Percentiles rank a stretch among this genome's conserved stretches.
Evolutionary conservation across 2,888 invertebrate genomes (phyloP).

Genomic region (Gymnoscelis rufifasciata): DNA sequence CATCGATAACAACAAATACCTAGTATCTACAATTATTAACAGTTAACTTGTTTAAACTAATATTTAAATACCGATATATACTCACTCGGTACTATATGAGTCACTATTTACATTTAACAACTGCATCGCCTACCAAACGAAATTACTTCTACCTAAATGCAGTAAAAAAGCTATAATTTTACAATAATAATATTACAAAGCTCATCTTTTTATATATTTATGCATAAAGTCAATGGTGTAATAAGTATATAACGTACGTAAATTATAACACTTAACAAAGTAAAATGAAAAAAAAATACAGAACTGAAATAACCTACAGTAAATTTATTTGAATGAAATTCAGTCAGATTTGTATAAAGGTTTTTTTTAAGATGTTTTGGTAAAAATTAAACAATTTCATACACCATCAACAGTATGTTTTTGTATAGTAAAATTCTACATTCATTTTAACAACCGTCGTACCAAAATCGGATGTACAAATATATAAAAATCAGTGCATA

Average conservation of each 20-base stretch:
- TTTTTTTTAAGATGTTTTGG: too few relatives aligned
- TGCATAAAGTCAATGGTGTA: slow-evolving; percentile 25
- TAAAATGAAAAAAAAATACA: background rate
- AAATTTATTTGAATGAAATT: too few relatives aligned
- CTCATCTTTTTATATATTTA: slow-evolving; percentile 46
- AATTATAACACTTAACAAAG: too few relatives aligned
- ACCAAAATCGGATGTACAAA: slow-evolving; percentile 69
- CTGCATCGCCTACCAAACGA: slow-evolving; percentile 26
- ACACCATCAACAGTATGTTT: slow-evolving; percentile 31
- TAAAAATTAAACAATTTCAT: background rate
- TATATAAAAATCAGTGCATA: slow-evolving; percentile 74
- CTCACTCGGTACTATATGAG: slow-evolving; percentile 19
- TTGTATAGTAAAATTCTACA: slow-evolving; percentile 37
- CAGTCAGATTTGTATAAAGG: too few relatives aligned
- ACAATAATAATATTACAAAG: slow-evolving; percentile 57
- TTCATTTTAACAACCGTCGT: slow-evolving; percentile 58
- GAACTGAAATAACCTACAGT: background rate
- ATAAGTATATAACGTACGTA: too few relatives aligned
- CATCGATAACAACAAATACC: slow-evolving; percentile 15
- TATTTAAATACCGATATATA: background rate
- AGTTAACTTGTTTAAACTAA: too few relatives aligned
- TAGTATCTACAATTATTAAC: slow-evolving; percentile 1
- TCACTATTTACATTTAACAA: slow-evolving; percentile 23
- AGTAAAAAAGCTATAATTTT: slow-evolving; percentile 57
- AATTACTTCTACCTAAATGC: slow-evolving; percentile 30